Evolutionary conservation across 2,888 invertebrate species (phyloP).

Genomic region (Phaonia tiefii): DNA sequence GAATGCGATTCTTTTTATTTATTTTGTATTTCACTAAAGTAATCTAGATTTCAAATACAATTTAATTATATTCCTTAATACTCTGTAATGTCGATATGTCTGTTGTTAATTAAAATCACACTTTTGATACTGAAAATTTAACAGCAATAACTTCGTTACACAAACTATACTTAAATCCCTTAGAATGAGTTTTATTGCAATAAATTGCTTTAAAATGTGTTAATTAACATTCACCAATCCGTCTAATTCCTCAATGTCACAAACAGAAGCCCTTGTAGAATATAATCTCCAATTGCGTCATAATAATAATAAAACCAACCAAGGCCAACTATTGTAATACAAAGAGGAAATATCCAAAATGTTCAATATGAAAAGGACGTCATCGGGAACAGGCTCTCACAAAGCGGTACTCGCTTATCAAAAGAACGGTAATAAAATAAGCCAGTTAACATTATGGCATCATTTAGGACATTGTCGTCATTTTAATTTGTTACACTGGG

Average conservation of each 20-base stretch:
- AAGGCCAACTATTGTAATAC: background rate
- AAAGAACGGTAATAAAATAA: background rate
- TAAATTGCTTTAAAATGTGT: background rate
- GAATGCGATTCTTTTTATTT: no score
- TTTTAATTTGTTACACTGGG: constrained; percentile 34
- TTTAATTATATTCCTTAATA: no score
- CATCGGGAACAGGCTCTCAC: background rate
- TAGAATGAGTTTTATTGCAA: background rate
- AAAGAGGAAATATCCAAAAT: background rate
- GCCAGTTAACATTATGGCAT: background rate
- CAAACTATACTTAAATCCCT: no score
- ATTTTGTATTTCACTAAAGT: no score
- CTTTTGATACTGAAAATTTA: background rate
- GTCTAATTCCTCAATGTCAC: background rate
- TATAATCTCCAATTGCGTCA: background rate
- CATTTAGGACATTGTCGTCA: constrained; percentile 28
- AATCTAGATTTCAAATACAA: no score
- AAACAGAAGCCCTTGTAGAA: background rate
- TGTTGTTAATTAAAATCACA: background rate
- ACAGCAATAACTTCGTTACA: background rate
- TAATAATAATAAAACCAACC: constrained; percentile 19
- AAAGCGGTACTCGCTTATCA: background rate
- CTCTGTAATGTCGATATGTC: background rate
- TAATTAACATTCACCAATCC: constrained; percentile 2
- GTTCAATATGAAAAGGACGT: constrained; percentile 6